Evolutionary conservation across 2,797 vertebrate genomes (phyloP).

Genomic region (Sebastes itinus): DNA sequence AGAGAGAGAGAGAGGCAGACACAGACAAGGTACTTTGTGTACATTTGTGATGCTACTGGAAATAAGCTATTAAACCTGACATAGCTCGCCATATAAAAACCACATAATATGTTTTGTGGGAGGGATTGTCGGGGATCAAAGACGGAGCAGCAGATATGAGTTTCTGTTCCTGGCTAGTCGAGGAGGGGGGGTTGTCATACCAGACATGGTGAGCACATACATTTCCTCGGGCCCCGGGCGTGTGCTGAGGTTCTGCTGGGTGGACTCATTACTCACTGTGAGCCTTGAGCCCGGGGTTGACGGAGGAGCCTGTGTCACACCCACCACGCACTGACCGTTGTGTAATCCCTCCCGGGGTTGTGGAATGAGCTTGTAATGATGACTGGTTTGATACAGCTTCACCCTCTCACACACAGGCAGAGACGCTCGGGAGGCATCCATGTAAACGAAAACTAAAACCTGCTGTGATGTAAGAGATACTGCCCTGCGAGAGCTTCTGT

Average conservation of each 20-base stretch:
- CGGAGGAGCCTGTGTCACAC: constrained; percentile 68
- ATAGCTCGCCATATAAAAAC: constrained; percentile 59
- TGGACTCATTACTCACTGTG: constrained; percentile 76
- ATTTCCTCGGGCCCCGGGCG: constrained; percentile 73
- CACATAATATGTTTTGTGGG: constrained; percentile 64
- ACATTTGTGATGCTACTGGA: constrained; percentile 50
- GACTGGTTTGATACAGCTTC: constrained; percentile 73
- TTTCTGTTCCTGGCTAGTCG: constrained; percentile 72
- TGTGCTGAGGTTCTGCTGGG: constrained; percentile 72
- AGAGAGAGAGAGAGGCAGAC: background rate
- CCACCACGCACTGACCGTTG: constrained; percentile 66
- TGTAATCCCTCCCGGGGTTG: constrained; percentile 75
- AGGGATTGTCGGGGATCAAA: constrained; percentile 72
- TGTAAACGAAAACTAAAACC: constrained; percentile 50
- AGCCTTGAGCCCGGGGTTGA: constrained; percentile 55
- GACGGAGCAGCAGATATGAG: constrained; percentile 74
- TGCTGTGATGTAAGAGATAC: constrained; percentile 58
- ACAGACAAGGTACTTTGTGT: constrained; percentile 16
- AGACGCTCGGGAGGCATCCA: constrained; percentile 52
- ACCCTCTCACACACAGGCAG: constrained; percentile 63
- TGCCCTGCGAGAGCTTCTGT: constrained; percentile 45
- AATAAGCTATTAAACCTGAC: constrained; percentile 58
- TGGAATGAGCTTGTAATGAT: constrained; percentile 77
- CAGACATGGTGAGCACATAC: constrained; percentile 79
- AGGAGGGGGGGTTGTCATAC: constrained; percentile 73